Base-by-base conservation (phyloP, 2,797 vertebrate genomes). In the Fratercula arctica region DNA sequence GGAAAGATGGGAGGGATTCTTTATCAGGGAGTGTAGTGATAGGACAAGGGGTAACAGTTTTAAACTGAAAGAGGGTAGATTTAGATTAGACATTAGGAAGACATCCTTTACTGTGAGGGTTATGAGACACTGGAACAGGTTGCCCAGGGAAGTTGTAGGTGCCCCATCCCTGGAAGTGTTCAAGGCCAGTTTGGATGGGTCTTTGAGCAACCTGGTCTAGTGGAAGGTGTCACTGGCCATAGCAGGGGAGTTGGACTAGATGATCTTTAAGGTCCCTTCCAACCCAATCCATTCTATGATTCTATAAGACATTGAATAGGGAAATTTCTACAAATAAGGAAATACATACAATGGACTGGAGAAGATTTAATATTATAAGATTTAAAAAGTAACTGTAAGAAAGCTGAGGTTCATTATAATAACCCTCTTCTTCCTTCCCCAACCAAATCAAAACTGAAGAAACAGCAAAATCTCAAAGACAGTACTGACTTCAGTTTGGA, bases 161-260 rank as follows among this genome's bases (percentile, higher is more conserved):
- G 13, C 5, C 12, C 45, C 28, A 3, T 39, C 7, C 9, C 20
- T 51, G 29, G 56, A 41, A 12, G 13, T 24, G 23, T 24, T 88
- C 37, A 67, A 51, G 24, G 23, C 9, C 15, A 51, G 24, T 10
- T 9, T 67, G 53, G 8, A 67, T 8, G 6, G 43, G 26, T 5
- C 21, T 77, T 33, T 43, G 35, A 63, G 50, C 31, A 56, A 43
- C 6, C 8, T 35, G 16, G 2, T 23, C 8, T 21, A 24, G 17
- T 37, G 48, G 26, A 23, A 37, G 21, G 7, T 59, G 16, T 59
- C 10, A 10, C 31, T 43, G 28, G 8, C 14, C 37, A 19, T 28
- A 21, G 26, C 6, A 17, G 16, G 6, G 8, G 4, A 3, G 1
- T 3, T 35, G 41, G 41, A 89, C 25, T 31, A 16, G 6, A 2